phyloP scores from a whole-genome alignment of 2,888 invertebrate species.

The Carabus problematicus region DNA sequence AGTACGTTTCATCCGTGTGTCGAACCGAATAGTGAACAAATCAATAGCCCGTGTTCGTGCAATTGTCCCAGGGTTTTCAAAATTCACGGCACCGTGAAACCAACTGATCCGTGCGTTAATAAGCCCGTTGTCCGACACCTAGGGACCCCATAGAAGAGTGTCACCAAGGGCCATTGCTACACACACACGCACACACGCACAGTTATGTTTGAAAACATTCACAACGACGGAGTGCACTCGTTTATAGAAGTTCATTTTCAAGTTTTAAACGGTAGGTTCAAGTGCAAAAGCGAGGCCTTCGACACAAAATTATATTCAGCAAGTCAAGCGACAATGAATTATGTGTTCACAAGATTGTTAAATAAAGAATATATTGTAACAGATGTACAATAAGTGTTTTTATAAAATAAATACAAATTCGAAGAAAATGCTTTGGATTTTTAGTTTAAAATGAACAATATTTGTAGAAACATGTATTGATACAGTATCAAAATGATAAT shows the following conservation, averaged over 20 bases:
- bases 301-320: no score
- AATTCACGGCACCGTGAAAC: conserved; percentile 35
- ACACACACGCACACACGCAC: background rate
- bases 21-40: conserved; percentile 30
- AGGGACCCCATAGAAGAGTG: background rate
- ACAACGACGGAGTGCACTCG: background rate
- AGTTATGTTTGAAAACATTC: conserved; percentile 16
- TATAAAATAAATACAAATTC: no score
- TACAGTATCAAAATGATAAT: no score
- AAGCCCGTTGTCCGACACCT: conserved; percentile 29
- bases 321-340: no score
- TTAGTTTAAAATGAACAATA: no score
- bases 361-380: no score
- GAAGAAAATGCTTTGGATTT: no score
- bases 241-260: background rate
- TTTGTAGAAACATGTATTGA: no score
- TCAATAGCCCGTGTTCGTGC: conserved; percentile 40
- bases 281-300: no score
- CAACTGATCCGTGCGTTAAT: conserved; percentile 39
- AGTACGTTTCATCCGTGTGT: conserved; percentile 12
- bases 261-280: no score
- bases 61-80: conserved; percentile 26
- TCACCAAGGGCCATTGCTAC: background rate
- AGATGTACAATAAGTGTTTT: no score
- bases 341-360: no score